Percentiles rank a stretch among this genome's conserved stretches.
Conservation (phyloP, 2,113 vertebrate genomes). For the Symphodus melops region DNA sequence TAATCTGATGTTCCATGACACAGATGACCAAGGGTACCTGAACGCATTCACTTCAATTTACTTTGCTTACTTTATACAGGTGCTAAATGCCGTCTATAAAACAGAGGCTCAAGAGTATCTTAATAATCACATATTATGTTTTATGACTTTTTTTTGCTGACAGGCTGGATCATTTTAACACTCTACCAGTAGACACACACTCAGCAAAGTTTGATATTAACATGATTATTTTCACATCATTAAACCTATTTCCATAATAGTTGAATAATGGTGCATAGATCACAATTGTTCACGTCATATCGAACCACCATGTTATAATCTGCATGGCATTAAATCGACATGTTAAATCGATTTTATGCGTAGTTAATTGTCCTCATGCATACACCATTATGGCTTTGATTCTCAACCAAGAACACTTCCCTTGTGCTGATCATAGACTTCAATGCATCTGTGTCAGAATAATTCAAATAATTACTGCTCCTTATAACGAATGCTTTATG, state of each 20-base stretch:
- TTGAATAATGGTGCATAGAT: not conserved
- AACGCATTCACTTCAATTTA: too few species aligned
- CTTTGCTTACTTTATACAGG: too few species aligned
- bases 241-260: not conserved
- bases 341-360: not conserved
- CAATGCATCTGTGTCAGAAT: not conserved
- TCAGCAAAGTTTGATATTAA: not conserved
- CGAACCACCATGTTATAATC: not conserved
- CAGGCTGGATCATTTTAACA: not conserved
- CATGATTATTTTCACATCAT: not conserved
- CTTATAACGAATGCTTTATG: slow-evolving; percentile 13
- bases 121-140: too few species aligned
- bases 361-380: not conserved
- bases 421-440: not conserved
- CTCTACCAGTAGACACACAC: not conserved
- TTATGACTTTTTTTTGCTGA: not conserved
- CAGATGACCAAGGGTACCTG: too few species aligned
- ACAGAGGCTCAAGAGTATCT: too few species aligned
- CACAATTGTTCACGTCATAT: not conserved
- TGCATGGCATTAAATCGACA: not conserved
- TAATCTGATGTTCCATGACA: too few species aligned
- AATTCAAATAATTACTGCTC: slow-evolving; percentile 14
- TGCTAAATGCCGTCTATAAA: too few species aligned
- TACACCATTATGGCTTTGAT: not conserved
- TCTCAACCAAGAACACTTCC: not conserved